Evolutionary conservation across 2,113 vertebrate genomes (phyloP), one percentile per base, ranked within the genome.

Genomic region (Saguinus imperator): DNA sequence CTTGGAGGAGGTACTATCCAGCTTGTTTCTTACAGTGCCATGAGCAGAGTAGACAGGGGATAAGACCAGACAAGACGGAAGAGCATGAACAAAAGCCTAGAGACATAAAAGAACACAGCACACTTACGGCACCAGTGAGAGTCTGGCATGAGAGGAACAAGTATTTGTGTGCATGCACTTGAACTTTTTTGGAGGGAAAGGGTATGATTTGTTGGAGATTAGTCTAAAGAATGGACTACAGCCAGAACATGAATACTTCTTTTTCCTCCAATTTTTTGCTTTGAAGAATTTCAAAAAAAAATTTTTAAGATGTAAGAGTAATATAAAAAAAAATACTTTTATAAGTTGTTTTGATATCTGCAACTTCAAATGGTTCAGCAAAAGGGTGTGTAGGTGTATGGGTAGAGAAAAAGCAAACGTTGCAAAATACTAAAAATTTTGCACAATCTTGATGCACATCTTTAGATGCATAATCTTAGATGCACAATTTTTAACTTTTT

Each of bases 301-400:
- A 48, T 48, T 48, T 83, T 35, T 29, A 50, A 61, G 40, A 35
- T 76, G 1, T 86, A 70, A 64, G 40, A 83, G 35, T 52, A 91
- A 72, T 43, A 77, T 2, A 87, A 58, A 45, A 86, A 92, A 45
- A 89, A 92, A 87, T 86, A 89, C 1, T 6, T 58, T 12, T 79
- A 64, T 72, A n/a, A 64, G 61, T 64, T 77, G 23, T 94, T 88
- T 95, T 94, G 29, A 66, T 89, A 57, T 43, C 66, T 88, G 79
- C 23, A 88, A 70, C 21, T 85, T 89, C 73, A 97, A 29, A 80
- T 89, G 17, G 29, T 55, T 96, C 89, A 70, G 35, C 88, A 92
- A 94, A 84, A 89, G 61, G n/a, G 55, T 16, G 25, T 58, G 1
- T 55, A 8, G 52, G 48, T 16, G 40, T 37, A 23, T 57, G 37